These are phyloP conservation scores for Drosophila nikananu DNA, from an alignment of 1,140 invertebrate genomes.

Conservation along the genomic window DNA sequence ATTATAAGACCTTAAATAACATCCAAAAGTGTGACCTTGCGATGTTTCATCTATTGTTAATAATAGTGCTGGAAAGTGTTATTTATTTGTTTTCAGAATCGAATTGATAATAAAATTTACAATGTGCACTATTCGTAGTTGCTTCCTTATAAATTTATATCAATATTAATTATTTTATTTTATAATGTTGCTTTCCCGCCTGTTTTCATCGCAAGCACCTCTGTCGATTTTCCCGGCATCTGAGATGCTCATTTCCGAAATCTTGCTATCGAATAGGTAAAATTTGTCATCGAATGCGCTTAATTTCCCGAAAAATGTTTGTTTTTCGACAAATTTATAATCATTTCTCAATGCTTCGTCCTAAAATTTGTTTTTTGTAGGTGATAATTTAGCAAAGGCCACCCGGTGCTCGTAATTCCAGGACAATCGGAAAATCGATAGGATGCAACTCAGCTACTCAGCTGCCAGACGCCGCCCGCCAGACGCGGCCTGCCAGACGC, in stretches of 20 bases:
- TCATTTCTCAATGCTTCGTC: rapidly evolving
- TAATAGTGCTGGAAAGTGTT: neutral
- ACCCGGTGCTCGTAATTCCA: neutral
- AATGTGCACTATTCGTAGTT: no score
- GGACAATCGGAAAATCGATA: slow-evolving; percentile 1
- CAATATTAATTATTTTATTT: neutral
- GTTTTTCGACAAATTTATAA: neutral
- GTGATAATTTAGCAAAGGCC: no score
- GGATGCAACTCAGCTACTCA: slow-evolving; percentile 8
- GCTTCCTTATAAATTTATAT: no score
- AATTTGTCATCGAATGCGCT: neutral
- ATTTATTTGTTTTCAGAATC: neutral
- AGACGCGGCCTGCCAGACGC: slow-evolving; percentile 72
- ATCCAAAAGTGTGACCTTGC: no score
- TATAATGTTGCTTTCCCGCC: neutral
- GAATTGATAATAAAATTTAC: neutral
- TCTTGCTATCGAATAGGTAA: neutral
- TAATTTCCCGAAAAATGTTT: no score
- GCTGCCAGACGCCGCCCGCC: slow-evolving; percentile 69
- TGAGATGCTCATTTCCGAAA: neutral
- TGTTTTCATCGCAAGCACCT: neutral
- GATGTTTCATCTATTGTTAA: no score
- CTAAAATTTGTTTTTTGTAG: neutral
- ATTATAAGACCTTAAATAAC: no score
- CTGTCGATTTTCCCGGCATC: neutral